phyloP scores from a whole-genome alignment of 2,797 vertebrate species.

The Mallotus villosus region DNA sequence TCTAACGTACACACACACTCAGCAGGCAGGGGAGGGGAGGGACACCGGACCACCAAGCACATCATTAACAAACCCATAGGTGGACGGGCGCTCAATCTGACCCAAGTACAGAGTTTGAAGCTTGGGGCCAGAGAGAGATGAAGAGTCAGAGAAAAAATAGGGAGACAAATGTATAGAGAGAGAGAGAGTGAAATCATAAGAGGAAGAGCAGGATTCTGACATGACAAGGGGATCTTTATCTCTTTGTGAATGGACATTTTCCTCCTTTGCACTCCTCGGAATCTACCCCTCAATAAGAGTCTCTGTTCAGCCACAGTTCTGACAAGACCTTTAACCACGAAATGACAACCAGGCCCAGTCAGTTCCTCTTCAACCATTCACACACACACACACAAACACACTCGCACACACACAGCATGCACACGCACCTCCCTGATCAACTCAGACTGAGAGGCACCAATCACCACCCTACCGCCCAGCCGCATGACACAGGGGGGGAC shows the following conservation, averaged over 20 bases:
- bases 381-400: slow-evolving; percentile 40
- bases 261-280: slow-evolving; percentile 29
- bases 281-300: slow-evolving; percentile 38
- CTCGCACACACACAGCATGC: slow-evolving; percentile 7
- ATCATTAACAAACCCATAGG: no score
- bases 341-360: slow-evolving; percentile 2
- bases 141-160: slow-evolving; percentile 7
- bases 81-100: no score
- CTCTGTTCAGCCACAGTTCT: slow-evolving; percentile 38
- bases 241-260: slow-evolving; percentile 51
- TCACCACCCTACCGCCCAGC: slow-evolving; percentile 2
- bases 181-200: slow-evolving; percentile 8
- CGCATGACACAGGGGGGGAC: background rate
- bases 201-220: slow-evolving; percentile 16
- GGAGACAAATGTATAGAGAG: background rate
- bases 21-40: no score
- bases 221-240: slow-evolving; percentile 63
- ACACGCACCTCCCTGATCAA: background rate
- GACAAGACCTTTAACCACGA: slow-evolving; percentile 35
- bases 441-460: background rate
- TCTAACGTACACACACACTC: no score
- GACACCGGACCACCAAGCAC: no score
- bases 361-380: slow-evolving; percentile 1
- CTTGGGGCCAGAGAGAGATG: background rate
- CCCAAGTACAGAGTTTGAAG: slow-evolving; percentile 14